Evolutionary conservation across 2,113 vertebrate genomes (phyloP).

Genomic region (Myotis davidii): DNA sequence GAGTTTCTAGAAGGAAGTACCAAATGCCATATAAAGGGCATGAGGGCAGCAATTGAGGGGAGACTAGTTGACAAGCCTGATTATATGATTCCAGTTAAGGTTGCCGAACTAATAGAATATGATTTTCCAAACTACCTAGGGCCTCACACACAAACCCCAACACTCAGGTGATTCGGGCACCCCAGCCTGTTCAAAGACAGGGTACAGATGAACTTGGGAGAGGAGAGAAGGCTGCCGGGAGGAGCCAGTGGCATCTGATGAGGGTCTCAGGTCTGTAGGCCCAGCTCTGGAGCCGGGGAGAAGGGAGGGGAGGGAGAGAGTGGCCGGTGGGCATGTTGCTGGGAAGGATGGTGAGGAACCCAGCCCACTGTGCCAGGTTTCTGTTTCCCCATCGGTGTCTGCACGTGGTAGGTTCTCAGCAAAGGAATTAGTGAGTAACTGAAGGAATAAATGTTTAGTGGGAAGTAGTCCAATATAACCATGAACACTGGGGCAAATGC

Average conservation of each 20-base stretch:
- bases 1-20: slow-evolving; percentile 40
- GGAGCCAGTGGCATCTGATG: background rate
- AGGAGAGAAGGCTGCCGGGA: background rate
- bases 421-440: background rate
- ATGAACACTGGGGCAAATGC: background rate
- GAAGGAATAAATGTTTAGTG: background rate
- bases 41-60: background rate
- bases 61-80: background rate
- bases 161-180: background rate
- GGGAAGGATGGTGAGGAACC: background rate
- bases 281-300: background rate
- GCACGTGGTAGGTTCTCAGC: background rate
- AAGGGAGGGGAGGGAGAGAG: no score
- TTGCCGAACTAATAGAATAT: background rate
- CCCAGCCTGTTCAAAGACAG: background rate
- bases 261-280: background rate
- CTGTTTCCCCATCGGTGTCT: background rate
- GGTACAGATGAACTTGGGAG: background rate
- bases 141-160: no score
- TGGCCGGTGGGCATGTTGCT: background rate
- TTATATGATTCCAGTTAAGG: background rate
- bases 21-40: slow-evolving; percentile 42
- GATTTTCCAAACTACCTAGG: background rate
- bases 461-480: background rate
- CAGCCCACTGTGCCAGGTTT: rapidly evolving